Base-by-base conservation (phyloP, 2,797 vertebrate genomes). In the Anabas testudineus region DNA sequence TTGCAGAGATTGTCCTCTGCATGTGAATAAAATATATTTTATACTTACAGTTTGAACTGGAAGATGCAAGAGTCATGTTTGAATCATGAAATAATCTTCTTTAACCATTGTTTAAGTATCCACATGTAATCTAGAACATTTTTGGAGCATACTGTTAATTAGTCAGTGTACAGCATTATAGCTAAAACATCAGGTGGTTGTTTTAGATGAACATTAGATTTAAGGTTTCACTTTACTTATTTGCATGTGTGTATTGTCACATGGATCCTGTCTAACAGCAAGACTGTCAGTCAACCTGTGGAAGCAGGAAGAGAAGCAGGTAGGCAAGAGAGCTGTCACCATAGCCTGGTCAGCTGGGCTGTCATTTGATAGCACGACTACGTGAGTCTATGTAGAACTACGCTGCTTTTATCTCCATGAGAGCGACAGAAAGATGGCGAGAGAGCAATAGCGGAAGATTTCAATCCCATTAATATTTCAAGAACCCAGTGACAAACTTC, bases 401-500 rank as follows among this genome's bases (percentile, higher is more conserved):
- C 5, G 41, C 62, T 71, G 57, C 70, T 71, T 64, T 71, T 73
- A 32, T 79, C 41, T 62, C 15, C 2, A 28, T 45, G 62, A 58
- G 42, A 71, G 64, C 56, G 47, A 66, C 57, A 61, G 53, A 43
- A 53, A 57, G 53, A 71, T 24, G 30, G 53, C 65, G 28, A 53
- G 43, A 71, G 67, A 53, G 80, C 49, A 62, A 77, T 66, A 76
- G 72, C 37, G 26, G 76, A 81, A 58, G 80, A 85, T 86, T 88
- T 82, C 77, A 62, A 74, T 64, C 59, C 41, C 58, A 83, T 94
- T 70, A 95, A 94, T 92, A 87, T 91, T 95, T 93, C 55, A 94
- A 80, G 69, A 52, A 28, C 14, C 28, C 56, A 45, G 71, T 83
- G 87, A 87, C 81, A 74, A 72, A 78, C 73, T 87, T 84, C 80